These are phyloP conservation scores for Chrysomallon squamiferum DNA, from an alignment of 1,140 invertebrate species.

Conservation along the genomic window DNA sequence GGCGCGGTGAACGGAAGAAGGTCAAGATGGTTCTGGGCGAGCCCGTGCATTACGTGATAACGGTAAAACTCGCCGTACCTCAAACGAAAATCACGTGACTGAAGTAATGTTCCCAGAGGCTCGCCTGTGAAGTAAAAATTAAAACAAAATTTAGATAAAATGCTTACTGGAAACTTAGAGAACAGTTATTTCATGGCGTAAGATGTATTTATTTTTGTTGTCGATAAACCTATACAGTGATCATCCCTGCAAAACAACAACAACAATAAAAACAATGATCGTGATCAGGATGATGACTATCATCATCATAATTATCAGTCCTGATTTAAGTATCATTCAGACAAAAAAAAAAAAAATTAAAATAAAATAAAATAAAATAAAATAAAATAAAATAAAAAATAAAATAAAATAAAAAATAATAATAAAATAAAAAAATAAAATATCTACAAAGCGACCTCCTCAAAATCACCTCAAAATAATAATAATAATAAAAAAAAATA, in stretches of 20 bases:
- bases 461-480: too few species aligned
- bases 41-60: constrained; percentile 5
- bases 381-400: neutral
- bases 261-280: neutral
- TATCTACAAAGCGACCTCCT: too few species aligned
- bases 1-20: constrained; percentile 4
- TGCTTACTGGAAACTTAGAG: too few species aligned
- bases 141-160: too few species aligned
- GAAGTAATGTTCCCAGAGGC: neutral
- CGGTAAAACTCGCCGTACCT: neutral
- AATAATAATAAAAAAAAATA: too few species aligned
- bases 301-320: neutral
- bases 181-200: too few species aligned
- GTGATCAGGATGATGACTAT: neutral
- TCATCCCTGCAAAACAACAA: too few species aligned
- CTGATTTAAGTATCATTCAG: neutral
- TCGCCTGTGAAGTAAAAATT: constrained; percentile 1
- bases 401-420: neutral
- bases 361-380: neutral
- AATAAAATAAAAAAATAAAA: neutral
- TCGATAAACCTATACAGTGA: too few species aligned
- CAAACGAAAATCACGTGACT: constrained; percentile 3
- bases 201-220: too few species aligned
- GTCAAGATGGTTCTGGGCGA: neutral
- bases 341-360: too few species aligned